These are phyloP conservation scores for Pachyuromys duprasi DNA, from an alignment of 2,797 vertebrate species.

Conservation along the genomic window DNA sequence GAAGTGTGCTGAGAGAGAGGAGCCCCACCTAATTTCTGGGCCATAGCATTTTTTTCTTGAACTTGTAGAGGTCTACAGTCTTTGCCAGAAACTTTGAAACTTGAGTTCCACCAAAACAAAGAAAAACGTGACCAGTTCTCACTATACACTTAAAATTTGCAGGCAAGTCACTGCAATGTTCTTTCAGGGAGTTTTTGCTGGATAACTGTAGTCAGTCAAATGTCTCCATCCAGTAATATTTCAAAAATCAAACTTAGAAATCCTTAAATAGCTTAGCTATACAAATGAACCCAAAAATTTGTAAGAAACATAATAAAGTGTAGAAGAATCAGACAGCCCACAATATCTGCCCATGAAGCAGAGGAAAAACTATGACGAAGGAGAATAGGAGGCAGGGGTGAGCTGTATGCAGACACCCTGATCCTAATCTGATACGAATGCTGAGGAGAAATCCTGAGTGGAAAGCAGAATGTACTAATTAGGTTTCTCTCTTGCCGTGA, in stretches of 20 bases:
- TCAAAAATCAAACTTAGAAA: not conserved
- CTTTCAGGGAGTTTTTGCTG: not conserved
- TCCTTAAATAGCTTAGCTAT: not conserved
- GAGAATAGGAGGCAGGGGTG: not conserved
- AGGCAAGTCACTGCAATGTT: not conserved
- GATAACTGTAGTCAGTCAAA: not conserved
- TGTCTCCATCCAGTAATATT: not conserved
- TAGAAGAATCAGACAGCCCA: not conserved
- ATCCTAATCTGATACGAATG: not conserved
- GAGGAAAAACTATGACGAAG: not conserved
- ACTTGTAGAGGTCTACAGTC: not conserved
- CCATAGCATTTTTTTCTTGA: not conserved
- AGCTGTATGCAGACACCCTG: not conserved
- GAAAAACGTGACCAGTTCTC: not conserved
- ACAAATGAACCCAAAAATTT: not conserved
- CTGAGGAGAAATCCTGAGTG: not conserved
- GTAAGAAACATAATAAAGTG: not conserved
- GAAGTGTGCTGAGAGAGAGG: not conserved
- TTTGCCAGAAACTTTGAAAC: conserved; percentile 23
- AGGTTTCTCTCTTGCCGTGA: too few relatives aligned
- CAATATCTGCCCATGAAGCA: not conserved
- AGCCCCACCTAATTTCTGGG: not conserved
- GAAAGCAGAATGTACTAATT: not conserved
- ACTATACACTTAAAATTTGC: not conserved
- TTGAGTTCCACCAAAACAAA: not conserved